Conservation (phyloP, 1,140 invertebrate species). For the Anthonomus grandis region DNA sequence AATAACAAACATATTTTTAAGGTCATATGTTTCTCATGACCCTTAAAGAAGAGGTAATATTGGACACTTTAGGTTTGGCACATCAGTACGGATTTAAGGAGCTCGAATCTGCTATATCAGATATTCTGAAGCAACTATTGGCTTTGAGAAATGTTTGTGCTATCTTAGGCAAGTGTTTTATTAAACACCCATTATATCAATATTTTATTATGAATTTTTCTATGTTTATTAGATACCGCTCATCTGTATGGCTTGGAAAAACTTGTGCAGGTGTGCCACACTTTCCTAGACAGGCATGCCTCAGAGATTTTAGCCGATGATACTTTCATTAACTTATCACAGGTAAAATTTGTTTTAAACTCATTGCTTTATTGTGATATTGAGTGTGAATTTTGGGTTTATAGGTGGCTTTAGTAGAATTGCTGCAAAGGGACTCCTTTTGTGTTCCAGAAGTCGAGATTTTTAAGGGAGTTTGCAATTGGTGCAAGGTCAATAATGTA, state of each 20-base stretch:
- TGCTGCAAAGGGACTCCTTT: constrained; percentile 92
- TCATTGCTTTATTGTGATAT: neutral
- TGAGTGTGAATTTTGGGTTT: constrained; percentile 31
- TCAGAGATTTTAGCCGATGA: constrained; percentile 78
- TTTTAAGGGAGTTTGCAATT: constrained; percentile 81
- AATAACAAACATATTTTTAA: constrained; percentile 11
- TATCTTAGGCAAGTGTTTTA: constrained; percentile 58
- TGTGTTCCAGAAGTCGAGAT: constrained; percentile 95
- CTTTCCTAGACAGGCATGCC: constrained; percentile 88
- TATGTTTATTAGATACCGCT: constrained; percentile 65
- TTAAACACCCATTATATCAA: no score
- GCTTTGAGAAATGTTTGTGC: constrained; percentile 87
- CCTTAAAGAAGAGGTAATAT: constrained; percentile 79
- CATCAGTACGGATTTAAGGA: constrained; percentile 95
- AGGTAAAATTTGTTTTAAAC: constrained; percentile 53
- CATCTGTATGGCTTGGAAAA: constrained; percentile 61
- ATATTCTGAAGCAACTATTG: constrained; percentile 86
- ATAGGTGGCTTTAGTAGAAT: constrained; percentile 71
- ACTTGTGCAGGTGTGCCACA: constrained; percentile 64
- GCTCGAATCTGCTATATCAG: constrained; percentile 86
- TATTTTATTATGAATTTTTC: neutral
- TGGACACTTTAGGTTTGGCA: constrained; percentile 85
- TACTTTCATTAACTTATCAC: constrained; percentile 79
- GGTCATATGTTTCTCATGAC: constrained; percentile 80
- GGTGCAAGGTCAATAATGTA: constrained; percentile 73